Evolutionary conservation across 2,113 vertebrate species (phyloP).

Genomic region (Syrmaticus mikado): DNA sequence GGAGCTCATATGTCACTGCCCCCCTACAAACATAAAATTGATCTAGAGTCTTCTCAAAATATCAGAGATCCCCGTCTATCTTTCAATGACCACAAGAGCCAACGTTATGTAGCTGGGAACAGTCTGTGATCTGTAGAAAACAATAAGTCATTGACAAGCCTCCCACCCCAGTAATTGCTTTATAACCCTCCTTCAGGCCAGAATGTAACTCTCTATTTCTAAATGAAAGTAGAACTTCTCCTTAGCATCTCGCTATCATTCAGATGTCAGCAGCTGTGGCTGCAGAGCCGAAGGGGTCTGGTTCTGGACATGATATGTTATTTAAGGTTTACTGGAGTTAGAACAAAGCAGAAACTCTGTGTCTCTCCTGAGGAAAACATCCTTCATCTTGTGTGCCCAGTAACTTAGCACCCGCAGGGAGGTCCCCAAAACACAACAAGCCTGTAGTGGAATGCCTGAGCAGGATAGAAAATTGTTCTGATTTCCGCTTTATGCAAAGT

Average conservation of each 20-base stretch:
- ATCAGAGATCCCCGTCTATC: background rate
- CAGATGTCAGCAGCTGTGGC: background rate
- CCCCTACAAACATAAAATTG: slow-evolving; percentile 28
- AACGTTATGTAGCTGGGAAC: background rate
- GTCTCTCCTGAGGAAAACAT: background rate
- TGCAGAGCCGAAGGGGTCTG: accelerated
- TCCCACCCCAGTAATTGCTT: slow-evolving; percentile 30
- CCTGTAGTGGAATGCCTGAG: background rate
- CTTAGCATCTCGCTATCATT: background rate
- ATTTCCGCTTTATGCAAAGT: background rate
- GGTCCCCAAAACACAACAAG: background rate
- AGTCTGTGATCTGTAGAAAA: slow-evolving; percentile 3
- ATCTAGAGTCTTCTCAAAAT: slow-evolving; percentile 28
- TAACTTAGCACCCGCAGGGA: background rate
- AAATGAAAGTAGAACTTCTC: background rate
- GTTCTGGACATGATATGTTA: background rate
- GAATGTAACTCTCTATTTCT: background rate
- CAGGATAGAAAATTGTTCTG: background rate
- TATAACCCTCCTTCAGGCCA: background rate
- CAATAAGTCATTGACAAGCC: slow-evolving; percentile 14
- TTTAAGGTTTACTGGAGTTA: background rate
- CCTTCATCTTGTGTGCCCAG: background rate
- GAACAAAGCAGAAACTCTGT: background rate
- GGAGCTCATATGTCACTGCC: slow-evolving; percentile 11
- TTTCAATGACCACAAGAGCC: background rate